These are phyloP conservation scores for Tachina grossa DNA, from an alignment of 2,888 invertebrate genomes.

Conservation along the genomic window DNA sequence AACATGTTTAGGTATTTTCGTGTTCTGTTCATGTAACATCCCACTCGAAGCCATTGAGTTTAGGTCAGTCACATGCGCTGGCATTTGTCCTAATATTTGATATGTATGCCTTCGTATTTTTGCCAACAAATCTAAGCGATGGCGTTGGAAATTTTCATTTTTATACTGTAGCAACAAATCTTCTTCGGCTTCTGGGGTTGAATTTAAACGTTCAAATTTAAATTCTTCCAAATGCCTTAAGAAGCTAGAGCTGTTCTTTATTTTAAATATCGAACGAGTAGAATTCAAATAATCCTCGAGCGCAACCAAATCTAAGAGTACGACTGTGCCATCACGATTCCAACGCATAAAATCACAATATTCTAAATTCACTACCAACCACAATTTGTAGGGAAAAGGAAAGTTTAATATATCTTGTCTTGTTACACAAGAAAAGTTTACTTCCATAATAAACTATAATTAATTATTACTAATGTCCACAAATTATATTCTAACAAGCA, in stretches of 20 bases:
- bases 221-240: conserved; percentile 72
- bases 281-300: conserved; percentile 75
- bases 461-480: neutral
- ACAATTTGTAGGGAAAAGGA: conserved; percentile 75
- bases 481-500: neutral
- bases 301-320: conserved; percentile 72
- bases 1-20: conserved; percentile 33
- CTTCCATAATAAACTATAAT: conserved; percentile 23
- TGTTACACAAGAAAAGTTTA: conserved; percentile 59
- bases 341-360: conserved; percentile 74
- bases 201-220: conserved; percentile 73
- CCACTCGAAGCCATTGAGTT: neutral
- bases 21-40: neutral
- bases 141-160: conserved; percentile 74
- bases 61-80: neutral
- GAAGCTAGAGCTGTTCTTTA: conserved; percentile 75
- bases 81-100: conserved; percentile 35
- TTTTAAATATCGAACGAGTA: conserved; percentile 74
- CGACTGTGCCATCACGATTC: conserved; percentile 75
- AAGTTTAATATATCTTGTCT: conserved; percentile 74
- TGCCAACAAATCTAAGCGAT: conserved; percentile 74
- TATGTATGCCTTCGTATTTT: conserved; percentile 72
- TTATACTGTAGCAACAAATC: conserved; percentile 74
- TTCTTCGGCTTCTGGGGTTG: conserved; percentile 71
- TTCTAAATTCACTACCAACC: conserved; percentile 74